Evolutionary conservation across 1,140 invertebrate genomes (phyloP).

Genomic region (Pteromalus puparum): DNA sequence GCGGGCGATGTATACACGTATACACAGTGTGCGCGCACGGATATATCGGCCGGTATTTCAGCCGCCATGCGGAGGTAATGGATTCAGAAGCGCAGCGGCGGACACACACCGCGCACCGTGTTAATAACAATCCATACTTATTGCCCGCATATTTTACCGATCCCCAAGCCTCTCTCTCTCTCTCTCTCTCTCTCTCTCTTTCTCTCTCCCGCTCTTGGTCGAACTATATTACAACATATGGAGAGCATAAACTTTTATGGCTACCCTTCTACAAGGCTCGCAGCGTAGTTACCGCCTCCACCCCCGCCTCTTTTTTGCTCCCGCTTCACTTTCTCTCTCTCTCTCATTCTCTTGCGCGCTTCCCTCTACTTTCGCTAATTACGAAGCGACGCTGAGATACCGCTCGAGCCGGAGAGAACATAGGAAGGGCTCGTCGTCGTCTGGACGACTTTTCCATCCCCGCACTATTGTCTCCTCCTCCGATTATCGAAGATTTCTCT

Average conservation of each 20-base stretch:
- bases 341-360: slow-evolving; percentile 24
- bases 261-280: slow-evolving; percentile 70
- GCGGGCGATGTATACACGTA: background rate
- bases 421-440: slow-evolving; percentile 8
- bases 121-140: slow-evolving; percentile 78
- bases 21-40: slow-evolving; percentile 48
- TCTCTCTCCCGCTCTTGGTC: slow-evolving; percentile 70
- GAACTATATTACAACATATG: slow-evolving; percentile 77
- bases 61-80: slow-evolving; percentile 76
- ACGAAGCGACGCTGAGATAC: slow-evolving; percentile 61
- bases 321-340: slow-evolving; percentile 53
- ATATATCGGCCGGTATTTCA: slow-evolving; percentile 76
- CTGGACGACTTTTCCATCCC: background rate
- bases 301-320: slow-evolving; percentile 55
- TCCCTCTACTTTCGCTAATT: slow-evolving; percentile 71
- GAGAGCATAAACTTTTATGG: slow-evolving; percentile 77
- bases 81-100: slow-evolving; percentile 74
- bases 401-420: background rate
- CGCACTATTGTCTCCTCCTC: too few relatives aligned
- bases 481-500: too few relatives aligned
- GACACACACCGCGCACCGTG: slow-evolving; percentile 65
- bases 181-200: slow-evolving; percentile 71
- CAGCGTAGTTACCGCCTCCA: slow-evolving; percentile 47
- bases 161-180: slow-evolving; percentile 71
- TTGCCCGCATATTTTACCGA: slow-evolving; percentile 77